A percentile compares a stretch with the other conserved stretches of the same genome.
Conservation (phyloP, 2,113 vertebrate species). For the Oncorhynchus masou region DNA sequence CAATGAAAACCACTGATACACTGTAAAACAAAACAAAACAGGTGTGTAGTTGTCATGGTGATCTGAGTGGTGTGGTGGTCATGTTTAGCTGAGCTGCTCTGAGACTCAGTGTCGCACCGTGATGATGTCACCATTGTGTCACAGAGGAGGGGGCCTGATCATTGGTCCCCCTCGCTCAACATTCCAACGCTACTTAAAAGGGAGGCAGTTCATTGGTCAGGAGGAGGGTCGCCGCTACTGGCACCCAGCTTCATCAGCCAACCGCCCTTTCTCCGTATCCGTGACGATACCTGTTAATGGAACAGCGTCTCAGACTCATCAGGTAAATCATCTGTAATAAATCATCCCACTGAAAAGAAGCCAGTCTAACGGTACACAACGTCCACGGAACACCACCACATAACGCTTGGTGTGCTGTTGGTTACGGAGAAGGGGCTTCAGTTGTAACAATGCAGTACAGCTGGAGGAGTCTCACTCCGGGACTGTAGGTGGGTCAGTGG, state of each 20-base stretch:
- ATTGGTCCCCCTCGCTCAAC: slow-evolving; percentile 3
- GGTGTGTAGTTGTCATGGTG: neutral
- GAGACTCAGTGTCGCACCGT: slow-evolving; percentile 2
- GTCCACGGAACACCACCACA: neutral
- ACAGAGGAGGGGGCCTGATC: neutral
- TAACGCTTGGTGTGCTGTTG: neutral
- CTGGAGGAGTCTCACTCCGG: slow-evolving; percentile 28
- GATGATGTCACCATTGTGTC: neutral
- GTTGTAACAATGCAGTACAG: slow-evolving; percentile 23
- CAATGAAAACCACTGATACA: slow-evolving; percentile 17
- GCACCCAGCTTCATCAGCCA: neutral
- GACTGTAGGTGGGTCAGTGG: neutral
- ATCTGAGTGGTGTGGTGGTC: neutral
- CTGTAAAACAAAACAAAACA: slow-evolving; percentile 12
- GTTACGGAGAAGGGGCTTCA: slow-evolving; percentile 7
- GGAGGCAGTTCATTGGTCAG: neutral
- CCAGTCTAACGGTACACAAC: no score
- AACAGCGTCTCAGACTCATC: neutral
- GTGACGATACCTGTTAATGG: neutral
- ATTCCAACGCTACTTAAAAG: slow-evolving; percentile 36
- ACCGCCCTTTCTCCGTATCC: neutral
- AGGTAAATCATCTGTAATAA: neutral
- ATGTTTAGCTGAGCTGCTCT: slow-evolving; percentile 8
- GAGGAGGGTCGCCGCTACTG: neutral
- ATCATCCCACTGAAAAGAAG: neutral